A percentile compares a stretch with the other conserved stretches of the same genome.
Evolutionary conservation across 2,888 invertebrate genomes (phyloP).

Genomic region (Lottia gigantea): DNA sequence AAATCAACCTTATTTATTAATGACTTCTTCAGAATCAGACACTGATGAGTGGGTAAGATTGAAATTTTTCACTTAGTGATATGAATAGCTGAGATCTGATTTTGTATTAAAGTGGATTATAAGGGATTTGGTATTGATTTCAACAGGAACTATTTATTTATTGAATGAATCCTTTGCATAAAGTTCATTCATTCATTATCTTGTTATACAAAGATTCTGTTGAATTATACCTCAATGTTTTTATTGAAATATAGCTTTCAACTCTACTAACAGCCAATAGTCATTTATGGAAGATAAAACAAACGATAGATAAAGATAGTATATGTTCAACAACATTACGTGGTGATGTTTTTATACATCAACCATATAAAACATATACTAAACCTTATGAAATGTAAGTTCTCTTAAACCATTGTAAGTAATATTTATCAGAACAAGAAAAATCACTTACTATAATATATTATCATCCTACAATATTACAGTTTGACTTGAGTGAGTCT

Average conservation of each 20-base stretch:
- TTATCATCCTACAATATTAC: no score
- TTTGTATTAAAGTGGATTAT: neutral
- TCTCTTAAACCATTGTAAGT: neutral
- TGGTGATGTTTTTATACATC: constrained; percentile 86
- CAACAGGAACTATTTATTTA: neutral
- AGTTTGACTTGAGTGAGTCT: no score
- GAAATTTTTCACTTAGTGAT: neutral
- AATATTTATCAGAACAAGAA: neutral
- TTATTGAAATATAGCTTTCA: constrained; percentile 37
- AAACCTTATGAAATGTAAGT: constrained; percentile 32
- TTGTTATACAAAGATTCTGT: no score
- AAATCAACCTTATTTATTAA: constrained; percentile 76
- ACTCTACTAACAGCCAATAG: constrained; percentile 74
- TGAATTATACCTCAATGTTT: no score
- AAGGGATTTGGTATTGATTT: neutral
- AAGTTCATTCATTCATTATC: no score
- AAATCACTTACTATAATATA: no score
- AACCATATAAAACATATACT: constrained; percentile 58
- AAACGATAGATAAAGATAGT: constrained; percentile 78
- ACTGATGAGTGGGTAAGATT: constrained; percentile 87
- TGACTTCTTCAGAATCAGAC: constrained; percentile 85
- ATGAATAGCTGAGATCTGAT: neutral
- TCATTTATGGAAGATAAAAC: constrained; percentile 78
- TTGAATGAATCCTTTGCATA: no score
- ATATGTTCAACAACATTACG: constrained; percentile 83